Percentiles rank a stretch among this genome's conserved stretches.
Evolutionary conservation across 2,113 vertebrate species (phyloP).

Genomic region (Engystomops pustulosus): DNA sequence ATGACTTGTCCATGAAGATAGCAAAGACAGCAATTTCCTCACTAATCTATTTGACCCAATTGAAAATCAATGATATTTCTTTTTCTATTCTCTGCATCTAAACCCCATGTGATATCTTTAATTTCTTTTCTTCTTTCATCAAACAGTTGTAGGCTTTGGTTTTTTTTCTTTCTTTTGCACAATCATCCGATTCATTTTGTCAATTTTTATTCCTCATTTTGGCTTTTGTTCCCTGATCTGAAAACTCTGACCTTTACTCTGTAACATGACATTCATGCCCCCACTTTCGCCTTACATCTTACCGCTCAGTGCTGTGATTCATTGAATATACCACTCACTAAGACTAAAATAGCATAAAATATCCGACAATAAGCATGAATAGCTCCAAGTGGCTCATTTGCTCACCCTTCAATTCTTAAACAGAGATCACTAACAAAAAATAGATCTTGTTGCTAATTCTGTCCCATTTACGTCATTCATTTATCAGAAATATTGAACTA

Average conservation of each 20-base stretch:
- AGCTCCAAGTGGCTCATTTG: not conserved
- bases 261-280: not conserved
- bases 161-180: no score
- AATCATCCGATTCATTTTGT: slow-evolving; percentile 6
- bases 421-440: not conserved
- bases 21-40: slow-evolving; percentile 9
- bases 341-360: slow-evolving; percentile 6
- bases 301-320: not conserved
- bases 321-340: not conserved
- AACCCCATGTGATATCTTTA: not conserved
- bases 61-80: slow-evolving; percentile 2
- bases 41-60: slow-evolving; percentile 13
- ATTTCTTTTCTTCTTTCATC: not conserved
- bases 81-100: not conserved
- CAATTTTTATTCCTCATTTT: not conserved
- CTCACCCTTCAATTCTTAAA: not conserved
- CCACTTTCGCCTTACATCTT: not conserved
- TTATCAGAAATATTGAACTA: not conserved
- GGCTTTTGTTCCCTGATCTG: not conserved
- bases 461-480: not conserved
- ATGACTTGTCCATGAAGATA: not conserved
- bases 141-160: not conserved
- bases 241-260: slow-evolving; percentile 11
- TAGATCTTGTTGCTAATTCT: not conserved
- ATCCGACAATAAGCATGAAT: not conserved